Percentiles rank a stretch among this genome's conserved stretches.
Evolutionary conservation across 2,113 vertebrate genomes (phyloP).

Genomic region (Tupaia tana): DNA sequence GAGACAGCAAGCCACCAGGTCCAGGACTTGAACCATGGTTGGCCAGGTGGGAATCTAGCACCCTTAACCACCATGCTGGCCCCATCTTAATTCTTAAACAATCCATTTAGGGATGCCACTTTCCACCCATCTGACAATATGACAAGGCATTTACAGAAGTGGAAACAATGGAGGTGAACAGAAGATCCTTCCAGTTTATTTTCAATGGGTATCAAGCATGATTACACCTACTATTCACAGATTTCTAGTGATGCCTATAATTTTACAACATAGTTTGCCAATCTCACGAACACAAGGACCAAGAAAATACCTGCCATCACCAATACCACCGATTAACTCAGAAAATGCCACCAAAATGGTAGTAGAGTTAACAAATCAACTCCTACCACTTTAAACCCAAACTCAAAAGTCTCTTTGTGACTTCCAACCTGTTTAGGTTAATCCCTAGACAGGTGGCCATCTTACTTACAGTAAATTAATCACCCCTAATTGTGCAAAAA

Average conservation of each 20-base stretch:
- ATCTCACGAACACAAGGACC: not conserved
- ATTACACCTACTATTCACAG: not conserved
- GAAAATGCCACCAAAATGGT: constrained; percentile 52
- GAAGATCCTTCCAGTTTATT: not conserved
- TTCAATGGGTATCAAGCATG: not conserved
- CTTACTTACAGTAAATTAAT: constrained; percentile 74
- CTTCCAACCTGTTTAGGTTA: constrained; percentile 62
- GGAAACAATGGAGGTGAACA: not conserved
- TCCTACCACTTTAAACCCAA: constrained; percentile 42
- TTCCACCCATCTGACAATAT: not conserved
- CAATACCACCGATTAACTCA: constrained; percentile 21
- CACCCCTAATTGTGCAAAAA: constrained; percentile 69
- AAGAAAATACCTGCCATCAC: constrained; percentile 36
- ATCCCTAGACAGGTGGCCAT: constrained; percentile 69
- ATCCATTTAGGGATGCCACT: not conserved
- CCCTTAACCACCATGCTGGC: too few relatives aligned
- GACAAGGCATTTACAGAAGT: not conserved
- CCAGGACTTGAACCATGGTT: too few relatives aligned
- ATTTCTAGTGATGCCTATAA: constrained; percentile 2
- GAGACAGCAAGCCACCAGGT: too few relatives aligned
- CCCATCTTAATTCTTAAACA: not conserved
- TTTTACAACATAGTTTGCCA: not conserved
- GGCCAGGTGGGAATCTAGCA: too few relatives aligned
- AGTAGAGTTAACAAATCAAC: constrained; percentile 49
- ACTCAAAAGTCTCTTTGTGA: constrained; percentile 56